Evolutionary conservation across 2,797 vertebrate species (phyloP).

Genomic region (Sebastes nivosus): DNA sequence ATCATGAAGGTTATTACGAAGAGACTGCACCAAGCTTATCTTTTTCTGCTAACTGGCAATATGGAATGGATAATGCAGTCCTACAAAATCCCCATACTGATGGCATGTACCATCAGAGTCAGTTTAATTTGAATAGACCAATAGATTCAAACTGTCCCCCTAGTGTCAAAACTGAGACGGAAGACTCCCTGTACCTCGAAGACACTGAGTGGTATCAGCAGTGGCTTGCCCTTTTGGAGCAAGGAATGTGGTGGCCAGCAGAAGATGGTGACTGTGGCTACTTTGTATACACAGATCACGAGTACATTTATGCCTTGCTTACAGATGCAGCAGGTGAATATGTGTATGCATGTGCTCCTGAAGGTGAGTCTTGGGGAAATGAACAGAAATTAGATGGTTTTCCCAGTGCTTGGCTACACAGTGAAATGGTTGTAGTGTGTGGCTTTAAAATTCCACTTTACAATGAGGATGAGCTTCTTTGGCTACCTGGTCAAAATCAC

Average conservation of each 20-base stretch:
- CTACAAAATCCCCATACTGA: constrained; percentile 69
- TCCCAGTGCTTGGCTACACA: constrained; percentile 82
- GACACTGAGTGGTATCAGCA: constrained; percentile 91
- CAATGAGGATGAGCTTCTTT: constrained; percentile 90
- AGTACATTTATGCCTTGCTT: constrained; percentile 93
- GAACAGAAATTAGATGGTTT: constrained; percentile 72
- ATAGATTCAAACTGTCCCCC: constrained; percentile 82
- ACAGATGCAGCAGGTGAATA: constrained; percentile 93
- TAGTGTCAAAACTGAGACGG: constrained; percentile 75
- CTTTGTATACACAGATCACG: constrained; percentile 93
- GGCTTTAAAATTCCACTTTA: constrained; percentile 92
- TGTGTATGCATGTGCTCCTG: constrained; percentile 90
- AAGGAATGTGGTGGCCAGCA: constrained; percentile 95
- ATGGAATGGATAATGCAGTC: constrained; percentile 62
- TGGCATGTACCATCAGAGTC: constrained; percentile 71
- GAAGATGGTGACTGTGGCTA: constrained; percentile 94
- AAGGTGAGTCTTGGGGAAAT: constrained; percentile 81
- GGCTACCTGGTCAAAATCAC: constrained; percentile 86
- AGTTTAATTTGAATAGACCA: constrained; percentile 56
- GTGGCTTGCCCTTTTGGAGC: constrained; percentile 91
- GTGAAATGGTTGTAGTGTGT: constrained; percentile 87
- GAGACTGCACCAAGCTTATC: constrained; percentile 83
- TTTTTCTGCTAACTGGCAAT: constrained; percentile 81
- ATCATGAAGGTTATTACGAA: constrained; percentile 86
- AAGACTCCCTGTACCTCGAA: constrained; percentile 82